Evolutionary conservation across 2,113 vertebrate genomes (phyloP).

Genomic region (Azemiops feae): DNA sequence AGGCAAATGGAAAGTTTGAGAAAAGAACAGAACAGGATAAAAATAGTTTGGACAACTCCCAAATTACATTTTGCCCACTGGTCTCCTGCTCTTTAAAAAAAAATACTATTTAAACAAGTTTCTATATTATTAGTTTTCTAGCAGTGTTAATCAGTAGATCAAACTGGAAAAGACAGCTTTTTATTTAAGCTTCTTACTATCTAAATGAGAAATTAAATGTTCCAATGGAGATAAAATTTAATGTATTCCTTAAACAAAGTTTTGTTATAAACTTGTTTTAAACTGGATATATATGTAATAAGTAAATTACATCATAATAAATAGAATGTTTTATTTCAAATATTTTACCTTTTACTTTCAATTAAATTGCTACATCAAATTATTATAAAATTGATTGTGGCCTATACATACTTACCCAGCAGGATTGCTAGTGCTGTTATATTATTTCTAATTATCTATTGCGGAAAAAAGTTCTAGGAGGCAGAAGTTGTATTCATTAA

Average conservation of each 20-base stretch:
- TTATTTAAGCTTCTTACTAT: slow-evolving; percentile 7
- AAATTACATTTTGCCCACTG: slow-evolving; percentile 25
- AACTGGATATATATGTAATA: neutral
- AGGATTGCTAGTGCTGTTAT: neutral
- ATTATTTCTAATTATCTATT: neutral
- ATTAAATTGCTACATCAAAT: neutral
- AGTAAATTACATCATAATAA: neutral
- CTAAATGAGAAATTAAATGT: neutral
- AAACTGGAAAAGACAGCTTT: slow-evolving; percentile 10
- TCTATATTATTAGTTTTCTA: slow-evolving; percentile 28
- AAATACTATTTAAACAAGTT: slow-evolving; percentile 22
- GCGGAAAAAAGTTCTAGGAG: neutral
- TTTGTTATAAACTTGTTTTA: neutral
- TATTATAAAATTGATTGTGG: neutral
- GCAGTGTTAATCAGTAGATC: neutral
- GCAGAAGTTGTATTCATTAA: neutral
- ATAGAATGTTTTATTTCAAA: neutral
- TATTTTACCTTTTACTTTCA: neutral
- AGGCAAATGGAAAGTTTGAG: slow-evolving; percentile 55
- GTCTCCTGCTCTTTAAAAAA: slow-evolving; percentile 7
- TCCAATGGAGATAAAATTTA: neutral
- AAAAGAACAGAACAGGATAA: slow-evolving; percentile 52
- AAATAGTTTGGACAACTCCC: slow-evolving; percentile 40
- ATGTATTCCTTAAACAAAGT: neutral
- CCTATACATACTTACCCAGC: neutral